Conservation (phyloP, 2,888 invertebrate species). For the Chesias legatella region DNA sequence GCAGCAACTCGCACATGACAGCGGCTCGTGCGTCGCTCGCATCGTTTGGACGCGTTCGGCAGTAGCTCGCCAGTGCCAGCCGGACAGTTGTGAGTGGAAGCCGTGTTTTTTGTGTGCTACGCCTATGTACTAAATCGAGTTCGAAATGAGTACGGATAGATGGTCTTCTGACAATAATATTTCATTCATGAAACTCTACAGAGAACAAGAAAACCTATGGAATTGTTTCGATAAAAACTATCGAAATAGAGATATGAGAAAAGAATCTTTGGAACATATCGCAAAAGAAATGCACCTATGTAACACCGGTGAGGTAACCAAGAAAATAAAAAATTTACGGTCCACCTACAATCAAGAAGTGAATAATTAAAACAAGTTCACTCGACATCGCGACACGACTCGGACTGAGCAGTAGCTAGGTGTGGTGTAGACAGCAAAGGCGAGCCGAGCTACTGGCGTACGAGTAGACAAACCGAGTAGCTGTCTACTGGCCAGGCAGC, state of each 20-base stretch:
- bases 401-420: slow-evolving; percentile 20
- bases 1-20: slow-evolving; percentile 27
- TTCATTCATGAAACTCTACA: slow-evolving; percentile 25
- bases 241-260: slow-evolving; percentile 27
- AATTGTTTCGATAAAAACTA: slow-evolving; percentile 26
- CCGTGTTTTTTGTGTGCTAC: slow-evolving; percentile 24
- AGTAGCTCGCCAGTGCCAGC: slow-evolving; percentile 27
- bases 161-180: slow-evolving; percentile 26
- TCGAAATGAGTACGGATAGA: slow-evolving; percentile 24
- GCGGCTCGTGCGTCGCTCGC: slow-evolving; percentile 26
- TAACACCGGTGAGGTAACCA: slow-evolving; percentile 17
- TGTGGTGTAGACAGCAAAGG: slow-evolving; percentile 24
- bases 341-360: slow-evolving; percentile 25
- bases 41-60: slow-evolving; percentile 29
- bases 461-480: slow-evolving; percentile 28
- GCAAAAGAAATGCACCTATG: slow-evolving; percentile 20
- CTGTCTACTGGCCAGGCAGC: slow-evolving; percentile 22
- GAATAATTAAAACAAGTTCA: slow-evolving; percentile 20
- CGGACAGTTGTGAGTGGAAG: slow-evolving; percentile 19
- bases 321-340: slow-evolving; percentile 23
- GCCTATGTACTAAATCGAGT: slow-evolving; percentile 22
- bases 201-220: slow-evolving; percentile 26
- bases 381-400: slow-evolving; percentile 15
- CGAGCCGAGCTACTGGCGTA: slow-evolving; percentile 29
- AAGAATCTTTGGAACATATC: slow-evolving; percentile 13